Evolutionary conservation across 2,797 vertebrate species (phyloP).

Genomic region (Threskiornis aethiopicus): DNA sequence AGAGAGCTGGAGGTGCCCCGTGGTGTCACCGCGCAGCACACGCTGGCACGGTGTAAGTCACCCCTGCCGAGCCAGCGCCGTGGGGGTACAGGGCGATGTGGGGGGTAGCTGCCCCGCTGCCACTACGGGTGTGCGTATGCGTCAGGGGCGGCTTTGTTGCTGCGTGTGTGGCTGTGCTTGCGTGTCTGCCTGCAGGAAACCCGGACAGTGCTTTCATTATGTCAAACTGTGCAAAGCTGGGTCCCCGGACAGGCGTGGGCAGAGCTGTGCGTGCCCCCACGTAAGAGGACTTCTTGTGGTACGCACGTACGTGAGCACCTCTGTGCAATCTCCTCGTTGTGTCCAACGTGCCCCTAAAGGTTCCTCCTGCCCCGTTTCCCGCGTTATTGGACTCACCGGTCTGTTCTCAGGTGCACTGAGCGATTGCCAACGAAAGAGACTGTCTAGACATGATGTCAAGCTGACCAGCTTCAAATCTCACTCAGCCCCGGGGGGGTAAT

Average conservation of each 20-base stretch:
- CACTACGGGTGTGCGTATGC: rapidly evolving
- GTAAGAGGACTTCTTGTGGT: not conserved
- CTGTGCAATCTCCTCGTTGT: not conserved
- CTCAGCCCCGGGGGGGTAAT: not conserved
- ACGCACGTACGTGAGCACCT: rapidly evolving
- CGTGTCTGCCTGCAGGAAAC: not conserved
- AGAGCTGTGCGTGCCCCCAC: not conserved
- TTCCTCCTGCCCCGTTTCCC: not conserved
- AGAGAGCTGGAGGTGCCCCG: not conserved
- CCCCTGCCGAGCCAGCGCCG: rapidly evolving
- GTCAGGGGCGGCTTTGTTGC: not conserved
- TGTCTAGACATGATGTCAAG: conserved; percentile 17
- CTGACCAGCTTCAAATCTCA: not conserved
- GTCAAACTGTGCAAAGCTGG: not conserved
- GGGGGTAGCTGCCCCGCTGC: rapidly evolving
- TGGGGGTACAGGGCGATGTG: not conserved
- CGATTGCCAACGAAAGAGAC: not conserved
- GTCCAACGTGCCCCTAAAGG: not conserved
- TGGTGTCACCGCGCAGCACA: rapidly evolving
- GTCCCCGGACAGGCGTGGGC: not conserved
- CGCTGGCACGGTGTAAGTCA: rapidly evolving
- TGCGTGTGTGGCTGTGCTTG: not conserved
- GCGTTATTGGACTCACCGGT: not conserved
- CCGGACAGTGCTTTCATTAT: rapidly evolving
- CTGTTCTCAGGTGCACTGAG: not conserved